phyloP scores from a whole-genome alignment of 2,888 invertebrate genomes.

The Leptopilina myrica region DNA sequence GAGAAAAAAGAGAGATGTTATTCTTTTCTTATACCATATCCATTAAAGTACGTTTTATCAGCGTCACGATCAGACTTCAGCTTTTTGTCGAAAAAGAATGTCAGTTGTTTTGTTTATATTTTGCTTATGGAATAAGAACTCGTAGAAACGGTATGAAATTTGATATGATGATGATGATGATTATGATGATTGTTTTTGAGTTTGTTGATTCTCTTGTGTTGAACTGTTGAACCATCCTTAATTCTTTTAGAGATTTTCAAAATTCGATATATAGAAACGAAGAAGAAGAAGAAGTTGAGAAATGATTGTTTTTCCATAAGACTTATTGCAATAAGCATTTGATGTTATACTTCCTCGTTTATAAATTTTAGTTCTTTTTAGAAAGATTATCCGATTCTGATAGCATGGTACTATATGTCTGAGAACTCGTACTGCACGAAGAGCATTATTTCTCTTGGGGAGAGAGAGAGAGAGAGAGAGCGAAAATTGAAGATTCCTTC shows the following conservation, averaged over 20 bases:
- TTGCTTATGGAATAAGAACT: neutral
- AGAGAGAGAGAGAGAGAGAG: neutral
- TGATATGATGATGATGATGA: neutral
- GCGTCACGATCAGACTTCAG: neutral
- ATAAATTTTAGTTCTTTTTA: constrained; percentile 35
- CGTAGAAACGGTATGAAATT: neutral
- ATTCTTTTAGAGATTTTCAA: neutral
- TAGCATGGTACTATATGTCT: constrained; percentile 22
- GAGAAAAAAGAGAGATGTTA: constrained; percentile 20
- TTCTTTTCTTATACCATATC: neutral
- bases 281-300: neutral
- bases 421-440: constrained; percentile 36
- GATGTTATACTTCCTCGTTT: constrained; percentile 30
- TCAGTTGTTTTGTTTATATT: constrained; percentile 24
- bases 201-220: neutral
- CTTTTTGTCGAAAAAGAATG: neutral
- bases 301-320: neutral
- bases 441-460: neutral
- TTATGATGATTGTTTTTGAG: neutral
- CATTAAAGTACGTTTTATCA: constrained; percentile 30
- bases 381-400: constrained; percentile 38
- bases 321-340: neutral
- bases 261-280: neutral
- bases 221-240: too few species aligned
- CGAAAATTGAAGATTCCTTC: constrained; percentile 36